Percentiles rank a stretch among this genome's conserved stretches.
Conservation (phyloP, 2,888 invertebrate species). For the Pyrrhia umbra region DNA sequence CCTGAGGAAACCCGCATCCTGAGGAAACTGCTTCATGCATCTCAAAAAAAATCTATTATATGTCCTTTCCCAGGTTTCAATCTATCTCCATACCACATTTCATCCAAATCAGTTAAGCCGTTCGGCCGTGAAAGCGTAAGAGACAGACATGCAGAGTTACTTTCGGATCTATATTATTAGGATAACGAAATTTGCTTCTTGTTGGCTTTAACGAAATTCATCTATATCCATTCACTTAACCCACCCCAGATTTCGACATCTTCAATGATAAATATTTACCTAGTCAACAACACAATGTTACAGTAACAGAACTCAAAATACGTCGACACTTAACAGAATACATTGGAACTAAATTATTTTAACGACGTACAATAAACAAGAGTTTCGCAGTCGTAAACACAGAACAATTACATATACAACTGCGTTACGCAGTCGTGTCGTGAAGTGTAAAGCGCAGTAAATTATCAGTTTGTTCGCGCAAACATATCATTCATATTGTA, state of each 20-base stretch:
- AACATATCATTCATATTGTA: conserved; percentile 39
- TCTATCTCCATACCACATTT: no score
- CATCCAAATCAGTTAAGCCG: no score
- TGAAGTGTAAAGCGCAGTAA: conserved; percentile 41
- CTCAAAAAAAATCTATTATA: no score
- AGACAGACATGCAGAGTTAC: no score
- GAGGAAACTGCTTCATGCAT: no score
- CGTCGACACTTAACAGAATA: conserved; percentile 20
- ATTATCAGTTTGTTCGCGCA: conserved; percentile 33
- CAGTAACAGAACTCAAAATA: conserved; percentile 11
- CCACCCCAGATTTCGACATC: conserved; percentile 15
- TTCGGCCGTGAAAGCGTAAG: no score
- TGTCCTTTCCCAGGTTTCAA: no score
- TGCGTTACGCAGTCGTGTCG: conserved; percentile 46
- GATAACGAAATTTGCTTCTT: no score
- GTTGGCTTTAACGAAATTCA: no score
- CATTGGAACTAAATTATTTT: conserved; percentile 37
- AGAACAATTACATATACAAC: neutral
- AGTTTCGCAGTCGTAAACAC: conserved; percentile 36
- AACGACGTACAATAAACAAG: conserved; percentile 35
- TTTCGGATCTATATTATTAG: no score
- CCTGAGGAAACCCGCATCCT: no score
- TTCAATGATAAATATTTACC: conserved; percentile 34
- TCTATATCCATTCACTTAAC: conserved; percentile 3
- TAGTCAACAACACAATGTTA: conserved; percentile 5